A percentile compares a stretch with the other conserved stretches of the same genome.
Evolutionary conservation across 2,888 invertebrate genomes (phyloP).

Genomic region (Cryptus armator): DNA sequence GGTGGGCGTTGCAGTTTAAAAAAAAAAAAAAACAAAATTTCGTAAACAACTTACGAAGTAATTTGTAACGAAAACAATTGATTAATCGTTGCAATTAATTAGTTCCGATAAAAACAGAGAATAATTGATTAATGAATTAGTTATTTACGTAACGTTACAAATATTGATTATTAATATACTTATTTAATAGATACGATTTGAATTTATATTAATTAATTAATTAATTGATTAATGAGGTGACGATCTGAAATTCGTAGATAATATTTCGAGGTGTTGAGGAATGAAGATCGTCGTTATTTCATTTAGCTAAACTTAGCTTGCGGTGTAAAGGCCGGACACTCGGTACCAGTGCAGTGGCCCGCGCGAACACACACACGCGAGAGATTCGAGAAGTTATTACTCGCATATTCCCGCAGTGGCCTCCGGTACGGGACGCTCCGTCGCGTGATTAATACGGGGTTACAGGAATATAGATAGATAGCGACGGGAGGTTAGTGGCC

Average conservation of each 20-base stretch:
- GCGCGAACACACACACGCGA: slow-evolving; percentile 21
- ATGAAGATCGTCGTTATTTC: slow-evolving; percentile 19
- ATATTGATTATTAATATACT: too few species aligned
- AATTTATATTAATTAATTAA: background rate
- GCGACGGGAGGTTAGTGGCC: slow-evolving; percentile 68
- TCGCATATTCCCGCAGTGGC: slow-evolving; percentile 61
- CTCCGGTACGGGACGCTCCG: slow-evolving; percentile 43
- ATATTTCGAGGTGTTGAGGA: background rate
- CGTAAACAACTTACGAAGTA: background rate
- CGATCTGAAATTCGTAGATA: background rate
- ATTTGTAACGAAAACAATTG: too few species aligned
- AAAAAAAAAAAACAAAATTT: background rate
- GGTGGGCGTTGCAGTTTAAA: slow-evolving; percentile 9
- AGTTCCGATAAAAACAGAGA: too few species aligned
- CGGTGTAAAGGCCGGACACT: slow-evolving; percentile 31
- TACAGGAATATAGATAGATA: slow-evolving; percentile 70
- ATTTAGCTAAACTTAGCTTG: slow-evolving; percentile 57
- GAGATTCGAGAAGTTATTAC: slow-evolving; percentile 64
- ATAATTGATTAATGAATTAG: too few species aligned
- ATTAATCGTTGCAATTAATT: background rate
- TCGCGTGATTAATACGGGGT: slow-evolving; percentile 67
- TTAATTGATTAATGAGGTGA: background rate
- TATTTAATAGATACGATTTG: too few species aligned
- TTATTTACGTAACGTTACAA: too few species aligned
- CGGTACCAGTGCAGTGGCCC: slow-evolving; percentile 28